Conservation (phyloP, 2,113 vertebrate species). For the Syngnathoides biaculeatus region DNA sequence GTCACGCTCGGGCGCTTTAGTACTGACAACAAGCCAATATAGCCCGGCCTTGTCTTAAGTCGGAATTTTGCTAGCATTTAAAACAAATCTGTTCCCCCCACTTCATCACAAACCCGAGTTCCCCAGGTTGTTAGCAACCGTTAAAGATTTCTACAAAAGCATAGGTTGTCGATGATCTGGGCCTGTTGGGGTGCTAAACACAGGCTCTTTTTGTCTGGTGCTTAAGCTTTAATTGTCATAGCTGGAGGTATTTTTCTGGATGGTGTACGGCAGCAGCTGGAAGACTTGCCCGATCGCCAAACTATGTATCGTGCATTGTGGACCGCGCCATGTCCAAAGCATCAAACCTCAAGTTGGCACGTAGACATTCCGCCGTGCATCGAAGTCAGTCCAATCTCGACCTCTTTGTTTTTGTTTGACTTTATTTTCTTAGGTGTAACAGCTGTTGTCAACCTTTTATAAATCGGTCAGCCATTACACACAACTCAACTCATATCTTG, state of each 20-base stretch:
- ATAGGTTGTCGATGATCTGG: conserved; percentile 30
- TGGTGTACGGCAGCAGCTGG: conserved; percentile 50
- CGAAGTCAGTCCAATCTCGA: conserved; percentile 20
- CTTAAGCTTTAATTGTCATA: conserved; percentile 53
- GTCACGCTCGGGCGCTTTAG: background rate
- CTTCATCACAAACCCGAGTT: conserved; percentile 44
- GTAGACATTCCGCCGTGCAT: conserved; percentile 6
- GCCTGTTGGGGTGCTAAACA: conserved; percentile 30
- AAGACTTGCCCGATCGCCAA: conserved; percentile 47
- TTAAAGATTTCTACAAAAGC: conserved; percentile 21
- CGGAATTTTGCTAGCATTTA: background rate
- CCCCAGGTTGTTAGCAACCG: conserved; percentile 18
- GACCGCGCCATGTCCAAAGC: conserved; percentile 41
- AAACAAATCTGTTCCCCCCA: conserved; percentile 41
- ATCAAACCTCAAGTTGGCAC: conserved; percentile 15
- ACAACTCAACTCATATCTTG: background rate
- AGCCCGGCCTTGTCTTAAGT: background rate
- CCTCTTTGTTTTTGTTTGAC: background rate
- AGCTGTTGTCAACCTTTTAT: background rate
- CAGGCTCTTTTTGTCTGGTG: conserved; percentile 49
- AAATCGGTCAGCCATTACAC: conserved; percentile 14
- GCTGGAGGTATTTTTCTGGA: conserved; percentile 46
- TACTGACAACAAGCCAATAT: background rate
- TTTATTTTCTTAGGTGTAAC: background rate
- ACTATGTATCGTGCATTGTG: conserved; percentile 29